A percentile compares a stretch with the other conserved stretches of the same genome.
These are phyloP conservation scores for Crax fasciolata DNA, from an alignment of 2,797 vertebrate species.

Conservation along the genomic window DNA sequence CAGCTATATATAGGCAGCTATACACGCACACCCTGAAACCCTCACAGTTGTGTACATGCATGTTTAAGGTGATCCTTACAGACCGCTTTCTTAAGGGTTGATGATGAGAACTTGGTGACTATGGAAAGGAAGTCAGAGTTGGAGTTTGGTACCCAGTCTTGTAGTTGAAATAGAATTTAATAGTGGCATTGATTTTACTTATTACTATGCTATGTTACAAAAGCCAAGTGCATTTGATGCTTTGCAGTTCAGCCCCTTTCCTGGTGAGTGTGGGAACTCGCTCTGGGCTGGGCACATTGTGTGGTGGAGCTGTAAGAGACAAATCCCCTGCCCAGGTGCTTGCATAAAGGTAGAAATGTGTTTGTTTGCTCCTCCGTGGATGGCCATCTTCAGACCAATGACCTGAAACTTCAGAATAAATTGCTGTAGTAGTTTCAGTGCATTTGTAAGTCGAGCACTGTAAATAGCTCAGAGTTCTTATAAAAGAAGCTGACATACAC, in stretches of 20 bases:
- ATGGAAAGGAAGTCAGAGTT: not conserved
- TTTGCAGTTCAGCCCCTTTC: not conserved
- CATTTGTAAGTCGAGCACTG: not conserved
- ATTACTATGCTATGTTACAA: not conserved
- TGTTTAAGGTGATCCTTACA: not conserved
- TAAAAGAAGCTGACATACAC: not conserved
- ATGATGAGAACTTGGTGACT: not conserved
- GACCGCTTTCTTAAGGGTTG: not conserved
- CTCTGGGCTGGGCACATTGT: not conserved
- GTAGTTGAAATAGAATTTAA: not conserved
- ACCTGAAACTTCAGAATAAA: not conserved
- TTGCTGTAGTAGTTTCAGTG: not conserved
- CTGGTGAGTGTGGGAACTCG: not conserved
- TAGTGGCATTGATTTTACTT: not conserved
- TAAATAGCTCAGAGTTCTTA: not conserved
- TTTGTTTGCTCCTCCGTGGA: not conserved
- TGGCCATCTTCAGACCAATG: not conserved
- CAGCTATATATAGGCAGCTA: not conserved
- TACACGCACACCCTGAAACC: not conserved
- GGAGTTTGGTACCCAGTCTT: not conserved
- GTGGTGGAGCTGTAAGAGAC: not conserved
- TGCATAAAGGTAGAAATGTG: not conserved
- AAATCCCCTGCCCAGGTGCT: not conserved
- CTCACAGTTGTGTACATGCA: not conserved
- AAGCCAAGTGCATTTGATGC: not conserved